These are phyloP conservation scores for Stegodyphus dumicola DNA, from an alignment of 1,140 invertebrate genomes.

Conservation along the genomic window DNA sequence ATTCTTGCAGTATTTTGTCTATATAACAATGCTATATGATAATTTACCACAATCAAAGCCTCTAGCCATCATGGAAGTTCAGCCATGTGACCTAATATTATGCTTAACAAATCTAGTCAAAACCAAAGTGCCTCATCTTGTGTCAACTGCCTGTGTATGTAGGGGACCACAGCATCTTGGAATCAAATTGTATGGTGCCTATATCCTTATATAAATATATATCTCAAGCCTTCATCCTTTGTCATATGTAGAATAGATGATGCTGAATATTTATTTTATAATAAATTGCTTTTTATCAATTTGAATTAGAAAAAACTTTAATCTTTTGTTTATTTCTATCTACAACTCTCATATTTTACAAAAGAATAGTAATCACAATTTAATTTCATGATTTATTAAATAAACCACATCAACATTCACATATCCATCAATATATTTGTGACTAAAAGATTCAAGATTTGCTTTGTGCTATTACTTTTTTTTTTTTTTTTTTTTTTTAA, in stretches of 20 bases:
- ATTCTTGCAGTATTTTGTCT: not conserved
- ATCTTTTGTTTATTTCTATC: too few relatives aligned
- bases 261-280: not conserved
- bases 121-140: conserved; percentile 54
- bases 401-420: too few relatives aligned
- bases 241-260: not conserved
- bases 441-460: too few relatives aligned
- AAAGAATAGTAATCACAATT: too few relatives aligned
- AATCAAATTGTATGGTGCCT: conserved; percentile 58
- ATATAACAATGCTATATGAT: too few relatives aligned
- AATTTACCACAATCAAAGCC: too few relatives aligned
- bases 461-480: too few relatives aligned
- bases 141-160: conserved; percentile 5
- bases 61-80: not conserved
- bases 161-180: conserved; percentile 41
- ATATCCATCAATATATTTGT: too few relatives aligned
- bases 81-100: not conserved
- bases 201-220: not conserved
- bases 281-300: not conserved
- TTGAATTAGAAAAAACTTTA: too few relatives aligned
- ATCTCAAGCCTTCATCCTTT: not conserved
- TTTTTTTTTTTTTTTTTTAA: too few relatives aligned
- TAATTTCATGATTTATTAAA: too few relatives aligned
- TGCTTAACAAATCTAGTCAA: conserved; percentile 51
- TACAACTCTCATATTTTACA: too few relatives aligned